phyloP scores from a whole-genome alignment of 2,888 invertebrate genomes.

The Dicycla oo region DNA sequence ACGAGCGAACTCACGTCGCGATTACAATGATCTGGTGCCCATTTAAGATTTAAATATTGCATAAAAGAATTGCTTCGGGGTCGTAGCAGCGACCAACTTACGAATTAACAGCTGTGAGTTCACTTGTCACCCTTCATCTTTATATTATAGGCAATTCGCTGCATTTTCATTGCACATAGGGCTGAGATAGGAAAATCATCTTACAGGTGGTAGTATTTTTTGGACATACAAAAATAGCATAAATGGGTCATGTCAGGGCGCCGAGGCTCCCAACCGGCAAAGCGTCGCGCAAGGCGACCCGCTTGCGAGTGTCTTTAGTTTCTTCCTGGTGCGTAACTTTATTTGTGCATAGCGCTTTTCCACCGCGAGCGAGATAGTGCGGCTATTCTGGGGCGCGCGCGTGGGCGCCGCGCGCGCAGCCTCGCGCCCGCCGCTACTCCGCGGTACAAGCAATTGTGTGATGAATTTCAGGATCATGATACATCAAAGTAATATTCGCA shows the following conservation, averaged over 20 bases:
- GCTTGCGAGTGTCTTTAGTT: slow-evolving; percentile 79
- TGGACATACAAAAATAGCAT: slow-evolving; percentile 59
- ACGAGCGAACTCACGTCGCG: slow-evolving; percentile 76
- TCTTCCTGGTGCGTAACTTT: slow-evolving; percentile 83
- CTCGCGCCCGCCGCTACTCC: slow-evolving; percentile 67
- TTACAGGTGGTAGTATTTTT: slow-evolving; percentile 24
- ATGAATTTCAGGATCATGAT: slow-evolving; percentile 70
- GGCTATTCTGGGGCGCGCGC: slow-evolving; percentile 86
- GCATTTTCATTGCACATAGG: slow-evolving; percentile 45
- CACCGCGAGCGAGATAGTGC: slow-evolving; percentile 83
- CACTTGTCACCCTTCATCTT: slow-evolving; percentile 68
- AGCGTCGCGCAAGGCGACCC: slow-evolving; percentile 68
- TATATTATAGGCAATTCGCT: slow-evolving; percentile 74
- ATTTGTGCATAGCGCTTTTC: slow-evolving; percentile 89
- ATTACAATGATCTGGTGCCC: slow-evolving; percentile 66
- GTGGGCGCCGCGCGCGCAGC: slow-evolving; percentile 73
- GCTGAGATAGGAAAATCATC: slow-evolving; percentile 29
- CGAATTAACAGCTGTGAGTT: slow-evolving; percentile 66
- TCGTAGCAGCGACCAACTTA: slow-evolving; percentile 59
- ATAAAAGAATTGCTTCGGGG: slow-evolving; percentile 70
- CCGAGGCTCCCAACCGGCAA: slow-evolving; percentile 62
- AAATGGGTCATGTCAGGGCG: slow-evolving; percentile 48
- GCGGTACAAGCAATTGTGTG: slow-evolving; percentile 46
- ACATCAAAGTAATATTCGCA: slow-evolving; percentile 71
- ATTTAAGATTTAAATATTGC: slow-evolving; percentile 75